Conservation (phyloP, 2,797 vertebrate genomes). For the Crocidura indochinensis region DNA sequence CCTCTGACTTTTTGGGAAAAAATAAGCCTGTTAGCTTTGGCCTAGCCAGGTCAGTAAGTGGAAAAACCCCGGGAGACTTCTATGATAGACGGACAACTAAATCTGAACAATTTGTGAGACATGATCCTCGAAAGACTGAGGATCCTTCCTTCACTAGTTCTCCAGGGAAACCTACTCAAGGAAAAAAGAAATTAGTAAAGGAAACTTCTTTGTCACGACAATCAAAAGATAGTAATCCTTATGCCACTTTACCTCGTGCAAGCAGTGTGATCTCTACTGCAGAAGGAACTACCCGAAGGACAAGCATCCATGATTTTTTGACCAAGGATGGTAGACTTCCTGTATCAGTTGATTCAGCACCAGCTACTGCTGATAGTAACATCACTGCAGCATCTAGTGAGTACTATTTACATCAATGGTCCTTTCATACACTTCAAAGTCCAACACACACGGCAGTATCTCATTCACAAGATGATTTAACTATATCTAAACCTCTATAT, state of each 20-base stretch:
- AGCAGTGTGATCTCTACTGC: constrained; percentile 99
- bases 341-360: constrained; percentile 93
- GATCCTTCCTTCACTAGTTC: constrained; percentile 93
- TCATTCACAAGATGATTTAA: constrained; percentile 68
- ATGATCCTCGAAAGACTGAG: constrained; percentile 93
- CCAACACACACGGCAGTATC: constrained; percentile 90
- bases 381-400: constrained; percentile 95
- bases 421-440: constrained; percentile 91
- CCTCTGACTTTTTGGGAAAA: constrained; percentile 92
- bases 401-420: constrained; percentile 93
- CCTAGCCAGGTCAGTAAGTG: constrained; percentile 95
- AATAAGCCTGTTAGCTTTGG: constrained; percentile 91
- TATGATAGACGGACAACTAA: constrained; percentile 89
- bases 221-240: constrained; percentile 91
- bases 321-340: constrained; percentile 96
- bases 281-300: constrained; percentile 96
- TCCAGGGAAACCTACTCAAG: constrained; percentile 90
- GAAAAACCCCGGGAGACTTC: constrained; percentile 89
- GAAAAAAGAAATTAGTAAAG: constrained; percentile 92
- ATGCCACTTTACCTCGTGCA: constrained; percentile 96
- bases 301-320: constrained; percentile 98
- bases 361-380: constrained; percentile 89
- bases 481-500: constrained; percentile 70
- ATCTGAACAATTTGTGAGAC: constrained; percentile 88
- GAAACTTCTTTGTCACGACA: constrained; percentile 91